Base-by-base conservation (phyloP, 2,888 invertebrate species). In the Dicranocentrus wangi region DNA sequence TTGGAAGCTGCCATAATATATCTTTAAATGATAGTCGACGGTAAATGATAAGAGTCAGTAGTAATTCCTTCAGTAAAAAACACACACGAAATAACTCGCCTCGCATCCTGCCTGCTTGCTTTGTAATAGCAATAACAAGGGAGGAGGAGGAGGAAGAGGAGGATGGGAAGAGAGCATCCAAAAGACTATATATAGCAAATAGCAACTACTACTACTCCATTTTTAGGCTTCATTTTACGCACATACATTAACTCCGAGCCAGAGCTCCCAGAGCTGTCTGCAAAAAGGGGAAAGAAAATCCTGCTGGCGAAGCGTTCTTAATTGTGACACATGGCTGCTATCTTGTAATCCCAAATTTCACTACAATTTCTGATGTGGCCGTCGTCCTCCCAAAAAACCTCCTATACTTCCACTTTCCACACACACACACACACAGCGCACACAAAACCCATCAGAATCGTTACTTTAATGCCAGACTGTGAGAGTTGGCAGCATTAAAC, bases 251-350 rank as follows among this genome's bases (percentile, higher is more conserved):
- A 21, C 15, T n/a, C n/a, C n/a, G 53, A 53, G n/a, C 19, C 23
- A 21, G 19, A 55, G 39, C 60, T 32, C 32, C 15, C n/a, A 19
- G n/a, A n/a, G 3, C 28, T 28, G 28, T 60, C 28, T 25, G 23
- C 8, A 17, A 5, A n/a, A 60, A 27, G 19, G 7, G 7, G 2
- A 28, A 10, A 43, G 27, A 17, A 51, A 76, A 69, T 61, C 51
- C 69, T 77, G 69, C 61, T 77, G 61, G 77, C 66, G 27, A 61
- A 76, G 66, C 66, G 53, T 77, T 77, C 77, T 69, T 77, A 77
- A 77, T 77, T 77, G 77, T 77, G 77, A 77, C 77, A 77, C 77
- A 77, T 77, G 77, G 77, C 61, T 53, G 69, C 28, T 60, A 60
- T 69, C 69, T 69, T 51, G 77, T 77, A 69, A 61, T 61, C 75